These are phyloP conservation scores for Cydia strobilella DNA, from an alignment of 1,140 invertebrate species.

Conservation along the genomic window DNA sequence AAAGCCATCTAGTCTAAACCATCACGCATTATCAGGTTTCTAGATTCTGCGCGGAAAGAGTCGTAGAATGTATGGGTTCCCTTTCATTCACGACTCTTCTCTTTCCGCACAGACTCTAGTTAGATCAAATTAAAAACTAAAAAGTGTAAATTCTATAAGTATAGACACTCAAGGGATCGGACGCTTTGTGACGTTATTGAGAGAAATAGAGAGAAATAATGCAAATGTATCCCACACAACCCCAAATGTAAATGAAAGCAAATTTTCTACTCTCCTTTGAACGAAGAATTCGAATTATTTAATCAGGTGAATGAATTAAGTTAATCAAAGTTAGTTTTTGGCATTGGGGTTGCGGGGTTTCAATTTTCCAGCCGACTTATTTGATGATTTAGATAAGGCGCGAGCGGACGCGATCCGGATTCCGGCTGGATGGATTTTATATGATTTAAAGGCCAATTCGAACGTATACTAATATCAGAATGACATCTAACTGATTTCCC, in stretches of 20 bases:
- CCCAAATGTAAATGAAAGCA: slow-evolving; percentile 26
- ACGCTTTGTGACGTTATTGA: too few species aligned
- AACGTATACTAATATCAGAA: slow-evolving; percentile 29
- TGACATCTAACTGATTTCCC: too few species aligned
- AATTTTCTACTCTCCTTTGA: slow-evolving; percentile 6
- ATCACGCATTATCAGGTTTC: too few species aligned
- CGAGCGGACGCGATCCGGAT: slow-evolving; percentile 45
- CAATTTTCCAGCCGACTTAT: slow-evolving; percentile 69
- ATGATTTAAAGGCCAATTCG: not conserved
- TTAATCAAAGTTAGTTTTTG: slow-evolving; percentile 61
- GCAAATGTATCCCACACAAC: not conserved
- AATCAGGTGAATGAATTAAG: slow-evolving; percentile 52
- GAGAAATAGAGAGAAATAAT: too few species aligned
- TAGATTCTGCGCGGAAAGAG: too few species aligned
- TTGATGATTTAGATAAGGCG: slow-evolving; percentile 67
- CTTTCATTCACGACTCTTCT: too few species aligned
- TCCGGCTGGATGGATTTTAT: slow-evolving; percentile 44
- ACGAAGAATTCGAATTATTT: slow-evolving; percentile 45
- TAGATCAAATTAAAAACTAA: too few species aligned
- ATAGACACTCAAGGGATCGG: too few species aligned
- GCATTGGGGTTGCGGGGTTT: slow-evolving; percentile 50
- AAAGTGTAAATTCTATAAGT: too few species aligned
- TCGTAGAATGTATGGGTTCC: too few species aligned
- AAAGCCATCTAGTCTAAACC: too few species aligned
- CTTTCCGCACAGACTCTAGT: too few species aligned